Base-by-base conservation (phyloP, 2,888 invertebrate genomes). In the Ligdia adustata region DNA sequence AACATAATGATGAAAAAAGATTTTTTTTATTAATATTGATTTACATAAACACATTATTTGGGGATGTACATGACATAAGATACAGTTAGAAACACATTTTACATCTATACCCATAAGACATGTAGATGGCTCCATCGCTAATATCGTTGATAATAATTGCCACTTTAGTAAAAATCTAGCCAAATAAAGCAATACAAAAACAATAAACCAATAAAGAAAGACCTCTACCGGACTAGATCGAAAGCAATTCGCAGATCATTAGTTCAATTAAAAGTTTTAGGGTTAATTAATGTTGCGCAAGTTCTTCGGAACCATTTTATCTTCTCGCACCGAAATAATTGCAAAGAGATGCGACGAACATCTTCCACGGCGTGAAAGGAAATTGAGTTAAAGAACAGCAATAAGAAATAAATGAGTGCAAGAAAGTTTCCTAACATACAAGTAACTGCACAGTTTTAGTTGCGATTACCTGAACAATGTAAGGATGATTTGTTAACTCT, bases 241-340 rank as follows among this genome's bases (percentile, higher is more conserved):
- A 22, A 29, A 29, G 29, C 62, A 55, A 60, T 64, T 64, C 59
- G 54, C 64, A 64, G 66, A 67, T 72, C 68, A 73, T 73, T 74
- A 67, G 62, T 55, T 62, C 57, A 55, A 64, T 72, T 70, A 72
- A 59, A 70, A 72, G 60, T 70, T 68, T 52, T 48, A 39, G 57
- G 57, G 62, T 49, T 64, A 64, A 59, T 63, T 66, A 64, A 55
- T 56, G 50, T 57, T 48, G 27, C 42, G 37, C 34, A 45, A 54
- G 42, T 50, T 55, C 49, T 32, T 13, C 4, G 24, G 11, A 4
- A 6, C 15, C 16, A 29, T 14, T 37, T 43, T 24, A 22, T 31
- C n/a, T n/a, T n/a, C n/a, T 41, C 15, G 35, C 28, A 29, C 28
- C 28, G 13, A 44, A 35, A 35, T 35, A 34, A 40, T 39, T 15